Evolutionary conservation across 1,140 invertebrate species (phyloP), one percentile per base, ranked within the genome.

Genomic region (Cryptotermes secundus): DNA sequence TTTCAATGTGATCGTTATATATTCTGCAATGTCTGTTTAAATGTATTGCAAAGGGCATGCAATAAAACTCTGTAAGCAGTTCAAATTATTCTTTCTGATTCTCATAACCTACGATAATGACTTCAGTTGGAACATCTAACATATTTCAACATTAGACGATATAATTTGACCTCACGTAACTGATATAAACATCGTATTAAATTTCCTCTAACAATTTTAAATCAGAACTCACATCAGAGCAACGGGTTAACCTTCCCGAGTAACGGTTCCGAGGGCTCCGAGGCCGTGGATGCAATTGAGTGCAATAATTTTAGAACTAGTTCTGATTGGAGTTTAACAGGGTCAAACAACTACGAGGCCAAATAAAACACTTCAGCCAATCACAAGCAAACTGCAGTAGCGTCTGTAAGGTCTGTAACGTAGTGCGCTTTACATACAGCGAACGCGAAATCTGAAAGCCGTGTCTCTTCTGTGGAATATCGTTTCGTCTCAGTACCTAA

Each of bases 291-390:
- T 72, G 59, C 59, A 72, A 72, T 7, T 31, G 59, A 72, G 59
- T 72, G 59, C 59, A n/a, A 72, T 72, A n/a, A 72, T 72, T 72
- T 72, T 14, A 72, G n/a, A 72, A 72, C 59, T 72, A 31, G 59
- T 72, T 72, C 59, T 72, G 59, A 72, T 72, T 72, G 59, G 14
- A 72, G n/a, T 72, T 49, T 26, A 72, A 72, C 59, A 72, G 59
- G 59, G 59, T 72, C 59, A 72, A 72, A 26, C 26, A 31, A 31
- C 26, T 72, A n/a, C 9, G 59, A 6, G 26, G 7, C 7, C 59
- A 72, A 6, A 72, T 14, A 72, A n/a, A n/a, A 9, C 59, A 31
- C 59, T 72, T 26, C n/a, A 72, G 14, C 59, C 26, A 72, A 72
- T 72, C 45, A 72, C 26, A 72, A 31, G 59, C 59, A 72, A 72